Conservation (phyloP, 2,888 invertebrate species). For the Pseudanteris insignis region DNA sequence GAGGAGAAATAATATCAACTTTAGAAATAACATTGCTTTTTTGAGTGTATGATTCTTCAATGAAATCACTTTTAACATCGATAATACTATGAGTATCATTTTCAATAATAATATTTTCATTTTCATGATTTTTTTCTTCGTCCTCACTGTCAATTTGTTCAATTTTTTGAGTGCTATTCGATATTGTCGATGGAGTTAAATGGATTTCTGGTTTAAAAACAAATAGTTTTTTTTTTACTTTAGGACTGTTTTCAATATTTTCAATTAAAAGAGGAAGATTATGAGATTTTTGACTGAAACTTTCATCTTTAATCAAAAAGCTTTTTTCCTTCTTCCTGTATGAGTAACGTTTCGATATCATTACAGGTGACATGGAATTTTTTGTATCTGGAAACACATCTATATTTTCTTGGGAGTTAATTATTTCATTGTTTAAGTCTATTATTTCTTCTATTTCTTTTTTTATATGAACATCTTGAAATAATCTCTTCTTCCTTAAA, state of each 20-base stretch:
- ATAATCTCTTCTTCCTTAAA: slow-evolving; percentile 8
- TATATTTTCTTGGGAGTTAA: not conserved
- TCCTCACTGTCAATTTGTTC: slow-evolving; percentile 35
- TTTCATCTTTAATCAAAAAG: slow-evolving; percentile 5
- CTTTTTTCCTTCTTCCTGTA: slow-evolving; percentile 11
- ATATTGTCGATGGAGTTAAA: not conserved
- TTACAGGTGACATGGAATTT: slow-evolving; percentile 7
- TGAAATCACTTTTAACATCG: slow-evolving; percentile 34
- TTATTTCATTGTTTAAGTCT: slow-evolving; percentile 2
- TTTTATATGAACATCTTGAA: slow-evolving; percentile 2
- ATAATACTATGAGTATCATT: slow-evolving; percentile 42
- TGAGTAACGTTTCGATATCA: slow-evolving; percentile 15
- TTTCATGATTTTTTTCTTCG: slow-evolving; percentile 1
- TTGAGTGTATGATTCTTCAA: slow-evolving; percentile 48
- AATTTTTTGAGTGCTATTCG: slow-evolving; percentile 12
- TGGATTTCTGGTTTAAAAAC: not conserved
- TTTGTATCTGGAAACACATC: not conserved
- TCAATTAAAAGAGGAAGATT: slow-evolving; percentile 14
- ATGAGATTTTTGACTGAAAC: slow-evolving; percentile 1
- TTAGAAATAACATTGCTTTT: not conserved
- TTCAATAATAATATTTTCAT: slow-evolving; percentile 10
- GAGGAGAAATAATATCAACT: not conserved
- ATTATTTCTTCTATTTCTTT: slow-evolving; percentile 1
- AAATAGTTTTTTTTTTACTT: not conserved
- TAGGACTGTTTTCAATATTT: slow-evolving; percentile 9